These are phyloP conservation scores for Hypercompe scribonia DNA, from an alignment of 2,888 invertebrate species.

Conservation along the genomic window DNA sequence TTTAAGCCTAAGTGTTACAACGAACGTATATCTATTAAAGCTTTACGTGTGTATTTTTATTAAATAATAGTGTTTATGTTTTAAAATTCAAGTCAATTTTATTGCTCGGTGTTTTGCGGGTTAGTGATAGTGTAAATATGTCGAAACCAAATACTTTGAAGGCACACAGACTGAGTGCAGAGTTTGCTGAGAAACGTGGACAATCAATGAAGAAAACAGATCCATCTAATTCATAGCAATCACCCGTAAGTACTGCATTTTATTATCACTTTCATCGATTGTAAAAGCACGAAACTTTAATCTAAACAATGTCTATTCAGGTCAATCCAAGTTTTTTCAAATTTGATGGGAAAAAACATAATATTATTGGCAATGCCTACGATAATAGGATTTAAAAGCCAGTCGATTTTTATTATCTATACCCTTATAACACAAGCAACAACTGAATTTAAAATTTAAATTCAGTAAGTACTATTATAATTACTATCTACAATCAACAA, in stretches of 20 bases:
- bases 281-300: background rate
- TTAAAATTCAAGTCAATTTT: conserved; percentile 54
- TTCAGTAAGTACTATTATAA: background rate
- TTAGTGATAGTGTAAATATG: conserved; percentile 72
- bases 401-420: background rate
- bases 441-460: background rate
- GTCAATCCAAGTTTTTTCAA: background rate
- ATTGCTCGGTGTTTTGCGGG: conserved; percentile 39
- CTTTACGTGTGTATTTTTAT: conserved; percentile 60
- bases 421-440: no score
- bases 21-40: conserved; percentile 59
- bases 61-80: conserved; percentile 57
- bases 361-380: background rate
- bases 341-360: background rate
- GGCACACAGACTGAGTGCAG: conserved; percentile 83
- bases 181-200: conserved; percentile 80
- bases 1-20: conserved; percentile 65
- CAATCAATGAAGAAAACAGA: conserved; percentile 78
- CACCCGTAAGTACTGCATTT: conserved; percentile 75
- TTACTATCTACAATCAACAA: background rate
- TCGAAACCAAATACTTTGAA: conserved; percentile 83
- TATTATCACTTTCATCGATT: conserved; percentile 34
- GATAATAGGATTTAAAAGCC: background rate
- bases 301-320: background rate
- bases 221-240: conserved; percentile 82